phyloP scores from a whole-genome alignment of 2,888 invertebrate genomes.

The Catocala fraxini region DNA sequence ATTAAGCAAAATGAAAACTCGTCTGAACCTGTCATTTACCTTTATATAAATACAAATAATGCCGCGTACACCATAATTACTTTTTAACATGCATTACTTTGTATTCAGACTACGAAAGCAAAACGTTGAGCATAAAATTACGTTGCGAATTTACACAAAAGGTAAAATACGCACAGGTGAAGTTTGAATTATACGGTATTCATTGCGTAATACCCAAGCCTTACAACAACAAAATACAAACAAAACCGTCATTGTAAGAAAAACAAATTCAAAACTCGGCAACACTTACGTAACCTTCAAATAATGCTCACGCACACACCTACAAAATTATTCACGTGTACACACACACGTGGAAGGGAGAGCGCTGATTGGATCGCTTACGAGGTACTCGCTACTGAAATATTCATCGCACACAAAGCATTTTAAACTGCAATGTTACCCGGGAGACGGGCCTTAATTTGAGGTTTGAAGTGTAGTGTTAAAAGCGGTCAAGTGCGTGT shows the following conservation, averaged over 20 bases:
- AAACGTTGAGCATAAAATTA: conserved; percentile 13
- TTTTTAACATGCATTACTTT: conserved; percentile 17
- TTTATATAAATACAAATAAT: neutral
- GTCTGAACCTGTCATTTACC: neutral
- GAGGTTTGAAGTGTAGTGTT: conserved; percentile 51
- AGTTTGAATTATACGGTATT: conserved; percentile 28
- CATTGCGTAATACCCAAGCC: conserved; percentile 30
- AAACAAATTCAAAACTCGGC: conserved; percentile 37
- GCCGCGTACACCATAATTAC: conserved; percentile 14
- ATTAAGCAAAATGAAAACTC: neutral
- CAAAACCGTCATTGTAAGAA: conserved; percentile 38
- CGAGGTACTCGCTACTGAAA: conserved; percentile 50
- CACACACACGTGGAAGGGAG: conserved; percentile 39
- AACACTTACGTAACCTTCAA: conserved; percentile 33
- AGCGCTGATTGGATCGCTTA: conserved; percentile 44
- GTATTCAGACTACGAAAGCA: conserved; percentile 14
- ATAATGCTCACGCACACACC: conserved; percentile 21
- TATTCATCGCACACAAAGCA: conserved; percentile 55
- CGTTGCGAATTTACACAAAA: conserved; percentile 15
- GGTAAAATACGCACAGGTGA: conserved; percentile 11
- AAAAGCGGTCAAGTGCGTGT: conserved; percentile 52
- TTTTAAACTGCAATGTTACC: conserved; percentile 50
- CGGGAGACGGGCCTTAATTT: conserved; percentile 52
- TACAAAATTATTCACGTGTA: conserved; percentile 31
- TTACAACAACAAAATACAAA: conserved; percentile 19